These are phyloP conservation scores for Seira musarum DNA, from an alignment of 2,888 invertebrate genomes.

Conservation along the genomic window DNA sequence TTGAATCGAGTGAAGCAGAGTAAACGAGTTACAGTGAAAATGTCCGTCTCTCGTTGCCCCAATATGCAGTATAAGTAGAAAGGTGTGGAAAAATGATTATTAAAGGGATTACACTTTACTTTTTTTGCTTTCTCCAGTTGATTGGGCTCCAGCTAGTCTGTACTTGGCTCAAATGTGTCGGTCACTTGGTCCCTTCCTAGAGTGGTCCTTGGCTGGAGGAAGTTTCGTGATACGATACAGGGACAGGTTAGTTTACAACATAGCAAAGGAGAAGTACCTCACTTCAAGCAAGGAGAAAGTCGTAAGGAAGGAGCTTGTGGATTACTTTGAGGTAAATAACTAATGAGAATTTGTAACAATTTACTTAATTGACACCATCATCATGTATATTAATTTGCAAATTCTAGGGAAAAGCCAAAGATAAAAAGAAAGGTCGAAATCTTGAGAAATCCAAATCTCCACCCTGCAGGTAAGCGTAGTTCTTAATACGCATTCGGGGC, in stretches of 20 bases:
- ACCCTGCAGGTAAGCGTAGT: slow-evolving; percentile 64
- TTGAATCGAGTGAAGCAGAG: too few relatives aligned
- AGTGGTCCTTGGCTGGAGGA: slow-evolving; percentile 76
- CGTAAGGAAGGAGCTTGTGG: slow-evolving; percentile 75
- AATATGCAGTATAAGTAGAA: background rate
- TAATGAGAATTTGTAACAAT: background rate
- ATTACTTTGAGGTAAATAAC: slow-evolving; percentile 77
- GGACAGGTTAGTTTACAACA: slow-evolving; percentile 77
- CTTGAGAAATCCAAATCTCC: slow-evolving; percentile 31
- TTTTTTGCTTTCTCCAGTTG: slow-evolving; percentile 73
- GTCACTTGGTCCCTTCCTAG: slow-evolving; percentile 79
- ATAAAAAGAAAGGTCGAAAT: slow-evolving; percentile 68
- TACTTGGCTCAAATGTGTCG: slow-evolving; percentile 81
- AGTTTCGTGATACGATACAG: slow-evolving; percentile 80
- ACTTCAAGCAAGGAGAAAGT: slow-evolving; percentile 72
- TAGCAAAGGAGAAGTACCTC: slow-evolving; percentile 78
- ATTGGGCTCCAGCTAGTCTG: slow-evolving; percentile 81
- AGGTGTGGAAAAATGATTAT: background rate
- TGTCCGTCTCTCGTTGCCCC: background rate
- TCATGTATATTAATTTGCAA: slow-evolving; percentile 41
- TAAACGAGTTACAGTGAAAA: background rate
- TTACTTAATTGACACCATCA: background rate
- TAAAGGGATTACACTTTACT: background rate
- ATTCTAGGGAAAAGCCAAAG: slow-evolving; percentile 71
- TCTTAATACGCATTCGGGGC: background rate